Evolutionary conservation across 2,888 invertebrate genomes (phyloP).

Genomic region (Nomada ferruginata): DNA sequence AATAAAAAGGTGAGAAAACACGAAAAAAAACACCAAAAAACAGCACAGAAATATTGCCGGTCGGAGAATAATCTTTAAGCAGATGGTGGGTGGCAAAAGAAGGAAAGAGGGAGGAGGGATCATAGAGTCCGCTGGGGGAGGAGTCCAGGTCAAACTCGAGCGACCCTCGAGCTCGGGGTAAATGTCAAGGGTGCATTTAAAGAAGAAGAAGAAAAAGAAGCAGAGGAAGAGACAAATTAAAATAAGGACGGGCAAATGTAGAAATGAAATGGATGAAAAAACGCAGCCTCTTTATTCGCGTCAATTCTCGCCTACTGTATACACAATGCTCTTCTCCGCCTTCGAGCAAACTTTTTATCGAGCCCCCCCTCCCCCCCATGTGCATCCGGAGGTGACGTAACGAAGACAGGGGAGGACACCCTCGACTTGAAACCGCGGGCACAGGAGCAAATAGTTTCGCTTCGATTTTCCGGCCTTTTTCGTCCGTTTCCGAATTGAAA

Average conservation of each 20-base stretch:
- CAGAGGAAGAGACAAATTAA: not conserved
- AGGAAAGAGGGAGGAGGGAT: not conserved
- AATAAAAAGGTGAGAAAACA: not conserved
- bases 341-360: constrained; percentile 17
- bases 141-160: constrained; percentile 56
- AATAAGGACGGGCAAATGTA: not conserved
- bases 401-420: not conserved
- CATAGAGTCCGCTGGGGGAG: constrained; percentile 8
- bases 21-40: constrained; percentile 4
- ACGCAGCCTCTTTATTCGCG: constrained; percentile 6
- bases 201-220: not conserved
- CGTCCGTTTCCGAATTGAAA: not conserved
- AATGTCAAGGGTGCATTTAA: constrained; percentile 21
- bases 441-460: constrained; percentile 21
- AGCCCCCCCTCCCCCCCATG: not conserved
- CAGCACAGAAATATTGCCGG: constrained; percentile 3
- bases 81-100: not conserved
- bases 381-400: constrained; percentile 5
- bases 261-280: not conserved
- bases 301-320: constrained; percentile 1
- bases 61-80: constrained; percentile 18
- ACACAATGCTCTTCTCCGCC: not conserved
- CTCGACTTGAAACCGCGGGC: constrained; percentile 3
- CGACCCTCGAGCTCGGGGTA: constrained; percentile 2
- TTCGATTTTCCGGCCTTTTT: constrained; percentile 10